Evolutionary conservation across 2,888 invertebrate species (phyloP), one percentile per base, ranked within the genome.

Genomic region (Cataglyphis rosenhaueri): DNA sequence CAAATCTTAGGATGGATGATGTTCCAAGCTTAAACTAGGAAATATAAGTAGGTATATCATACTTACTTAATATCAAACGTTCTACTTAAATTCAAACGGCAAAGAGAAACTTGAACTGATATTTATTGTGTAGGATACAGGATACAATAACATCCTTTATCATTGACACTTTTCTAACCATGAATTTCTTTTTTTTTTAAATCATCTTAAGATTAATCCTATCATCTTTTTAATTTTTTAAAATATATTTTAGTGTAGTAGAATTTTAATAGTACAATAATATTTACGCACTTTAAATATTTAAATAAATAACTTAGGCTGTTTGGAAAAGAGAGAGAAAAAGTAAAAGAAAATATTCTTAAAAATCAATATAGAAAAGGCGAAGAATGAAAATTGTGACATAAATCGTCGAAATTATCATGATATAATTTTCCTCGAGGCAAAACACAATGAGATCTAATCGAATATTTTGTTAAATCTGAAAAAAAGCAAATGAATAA

Each of bases 41-140:
- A 15, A 78, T 57, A 52, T n/a, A 55, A 66, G 15, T 18, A 25
- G 0, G 15, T 32, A 78, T 12, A 78, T 12, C 15, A n/a, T 6
- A n/a, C 15, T 55, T 55, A 68, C n/a, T 52, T 12, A 35, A 52
- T 35, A 32, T 52, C 25, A 75, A 75, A 75, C 35, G 41, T 48
- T 52, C 18, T 12, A 21, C 21, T 21, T 21, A 21, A 21, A 21
- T 21, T 21, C 21, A 21, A 21, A 21, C 21, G 8, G 2, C 8
- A 55, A 38, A 29, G 66, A 55, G n/a, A 55, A 66, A 38, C 29
- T 52, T 18, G 25, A 29, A 64, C 8, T 65, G 9, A 8, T 21
- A 65, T 75, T 44, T 35, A 38, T 64, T 65, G 15, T 32, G n/a
- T 12, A 38, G 15, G 29, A 52, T 25, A 21, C 0, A 21, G 21